Base-by-base conservation (phyloP, 2,888 invertebrate species). In the Tenthredo mesomela region DNA sequence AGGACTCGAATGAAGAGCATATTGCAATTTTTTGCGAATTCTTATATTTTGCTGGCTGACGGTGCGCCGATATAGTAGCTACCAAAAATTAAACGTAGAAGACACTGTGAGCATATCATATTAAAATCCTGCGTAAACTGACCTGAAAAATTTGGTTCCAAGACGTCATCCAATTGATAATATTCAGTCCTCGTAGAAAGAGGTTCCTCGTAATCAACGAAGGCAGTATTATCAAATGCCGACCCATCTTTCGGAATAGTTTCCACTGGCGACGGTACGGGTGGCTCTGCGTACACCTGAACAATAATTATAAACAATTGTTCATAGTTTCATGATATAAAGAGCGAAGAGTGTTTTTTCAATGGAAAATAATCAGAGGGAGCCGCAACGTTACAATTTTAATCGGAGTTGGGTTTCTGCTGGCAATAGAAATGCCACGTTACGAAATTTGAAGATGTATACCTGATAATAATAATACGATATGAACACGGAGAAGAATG, bases 151-250 rank as follows among this genome's bases (percentile, higher is more conserved):
- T 89, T 90, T 10, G 90, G 90, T 71, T 92, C 92, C 84, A 90
- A 85, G 85, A 95, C 94, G 87, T 95, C 95, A 89, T 95, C 95
- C 87, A 94, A 91, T 86, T 96, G 96, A 93, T 96, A 97, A 89
- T 95, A 96, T 89, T 97, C 97, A 91, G 96, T 96, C 82, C 96
- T 91, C 0, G 97, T 96, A 0, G 96, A 96, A 4, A 97, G 96
- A 89, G 97, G 97, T 92, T 97, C 97, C 91, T 97, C 97, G 80
- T 97, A 97, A 92, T 97, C 97, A 92, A 97, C 96, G 92, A 97
- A 97, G 47, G 96, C 96, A 84, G 96, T 96, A 91, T 97, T 97
- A 92, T 96, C 96, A 91, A 96, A 96, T 85, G 95, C 94, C 86
- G 92, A 92, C 85, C 93, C 92, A 84, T 91, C 91, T 86, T 91